Evolutionary conservation across 2,113 vertebrate genomes (phyloP).

Genomic region (Menura novaehollandiae): DNA sequence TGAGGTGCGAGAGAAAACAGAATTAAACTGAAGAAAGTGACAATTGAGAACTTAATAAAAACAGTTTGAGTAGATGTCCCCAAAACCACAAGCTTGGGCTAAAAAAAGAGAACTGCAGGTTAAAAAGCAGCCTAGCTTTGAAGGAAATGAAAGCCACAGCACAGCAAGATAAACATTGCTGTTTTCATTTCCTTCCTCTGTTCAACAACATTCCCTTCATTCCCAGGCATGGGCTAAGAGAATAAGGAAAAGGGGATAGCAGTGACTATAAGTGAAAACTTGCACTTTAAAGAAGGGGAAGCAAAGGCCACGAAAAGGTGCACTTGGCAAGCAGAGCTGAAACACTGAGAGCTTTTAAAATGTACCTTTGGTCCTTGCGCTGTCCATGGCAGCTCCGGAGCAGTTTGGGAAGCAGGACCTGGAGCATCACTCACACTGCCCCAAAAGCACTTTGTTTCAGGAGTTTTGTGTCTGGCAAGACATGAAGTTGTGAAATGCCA

Average conservation of each 20-base stretch:
- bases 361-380: accelerated
- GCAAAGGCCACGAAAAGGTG: background rate
- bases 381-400: background rate
- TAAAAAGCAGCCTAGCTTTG: background rate
- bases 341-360: background rate
- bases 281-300: background rate
- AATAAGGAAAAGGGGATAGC: background rate
- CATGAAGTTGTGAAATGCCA: background rate
- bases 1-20: background rate
- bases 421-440: background rate
- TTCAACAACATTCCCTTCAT: background rate
- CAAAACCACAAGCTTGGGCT: background rate
- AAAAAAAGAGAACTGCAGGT: background rate
- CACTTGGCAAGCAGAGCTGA: background rate
- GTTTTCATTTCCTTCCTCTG: background rate
- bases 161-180: background rate
- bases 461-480: background rate
- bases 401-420: background rate
- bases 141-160: background rate
- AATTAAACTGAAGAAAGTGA: background rate
- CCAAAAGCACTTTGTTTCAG: background rate
- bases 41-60: background rate
- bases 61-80: background rate
- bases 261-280: background rate
- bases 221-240: background rate